Base-by-base conservation (phyloP, 2,113 vertebrate species). In the Dicaeum eximium region DNA sequence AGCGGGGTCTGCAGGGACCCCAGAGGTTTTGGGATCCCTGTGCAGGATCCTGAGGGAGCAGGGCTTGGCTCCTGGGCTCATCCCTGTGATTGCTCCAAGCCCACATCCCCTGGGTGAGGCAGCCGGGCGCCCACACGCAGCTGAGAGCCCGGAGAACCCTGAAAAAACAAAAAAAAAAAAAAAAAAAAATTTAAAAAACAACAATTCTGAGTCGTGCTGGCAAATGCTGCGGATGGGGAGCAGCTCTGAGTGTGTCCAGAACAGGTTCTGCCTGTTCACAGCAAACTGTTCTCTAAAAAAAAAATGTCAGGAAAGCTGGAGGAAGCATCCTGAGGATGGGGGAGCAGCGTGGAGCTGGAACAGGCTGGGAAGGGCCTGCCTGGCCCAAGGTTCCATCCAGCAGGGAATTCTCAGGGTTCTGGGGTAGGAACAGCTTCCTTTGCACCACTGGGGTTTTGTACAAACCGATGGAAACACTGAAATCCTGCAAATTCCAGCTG, bases 191-290 rank as follows among this genome's bases (percentile, higher is more conserved):
- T n/a, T n/a, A 24, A 60, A 42, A 18, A 19, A 25, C 22, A 12
- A 13, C 5, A 21, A 23, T 28, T 31, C 35, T 20, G 4, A 91
- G 20, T 78, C 27, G n/a, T 4, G 27, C 64, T 90, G 75, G 90
- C 79, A 90, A 90, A 70, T 1, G 31, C 62, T 86, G 51, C 51
- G 3, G 87, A 73, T 87, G 81, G 70, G 33, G 74, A 91, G n/a
- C 56, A 47, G 78, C 65, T 93, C 88, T 14, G 6, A 45, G 24
- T 22, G 37, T 31, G 51, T 71, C 88, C 89, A 72, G 86, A 95
- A 95, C 92, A 92, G 94, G 94, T 94, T 92, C 73, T 95, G 86
- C 91, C 85, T 23, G 69, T 95, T 96, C 64, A 6, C 15, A 9
- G 77, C 65, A 48, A 79, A 81, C 58, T 27, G 65, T 91, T 69